These are phyloP conservation scores for Microtus oregoni DNA, from an alignment of 2,113 vertebrate genomes.

Conservation along the genomic window DNA sequence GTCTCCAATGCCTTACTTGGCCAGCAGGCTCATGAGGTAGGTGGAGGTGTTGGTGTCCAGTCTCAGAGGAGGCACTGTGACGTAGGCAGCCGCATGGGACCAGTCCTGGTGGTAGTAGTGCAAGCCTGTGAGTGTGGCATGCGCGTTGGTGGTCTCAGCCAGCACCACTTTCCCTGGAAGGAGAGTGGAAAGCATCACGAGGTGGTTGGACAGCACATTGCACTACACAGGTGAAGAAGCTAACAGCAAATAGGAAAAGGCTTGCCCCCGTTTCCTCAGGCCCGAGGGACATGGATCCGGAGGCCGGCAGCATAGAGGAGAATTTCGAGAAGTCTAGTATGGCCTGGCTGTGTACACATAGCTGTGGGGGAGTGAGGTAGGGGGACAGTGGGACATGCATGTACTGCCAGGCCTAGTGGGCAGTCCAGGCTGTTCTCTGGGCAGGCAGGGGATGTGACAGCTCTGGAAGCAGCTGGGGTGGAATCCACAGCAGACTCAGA, in stretches of 20 bases:
- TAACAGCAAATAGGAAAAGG: neutral
- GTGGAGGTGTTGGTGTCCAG: conserved; percentile 96
- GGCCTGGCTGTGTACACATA: neutral
- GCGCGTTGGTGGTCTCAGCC: conserved; percentile 95
- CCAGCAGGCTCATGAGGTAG: conserved; percentile 97
- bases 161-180: conserved; percentile 95
- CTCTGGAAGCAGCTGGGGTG: neutral
- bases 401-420: neutral
- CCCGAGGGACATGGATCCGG: neutral
- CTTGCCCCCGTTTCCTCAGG: neutral
- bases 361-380: neutral
- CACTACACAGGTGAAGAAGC: neutral
- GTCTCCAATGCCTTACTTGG: conserved; percentile 89
- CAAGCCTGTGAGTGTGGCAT: conserved; percentile 94
- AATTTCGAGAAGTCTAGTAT: accelerated
- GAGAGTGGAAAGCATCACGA: neutral
- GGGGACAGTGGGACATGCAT: neutral
- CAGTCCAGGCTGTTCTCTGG: neutral
- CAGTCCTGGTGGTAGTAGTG: conserved; percentile 99
- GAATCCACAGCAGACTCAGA: accelerated
- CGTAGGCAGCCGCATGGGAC: conserved; percentile 94
- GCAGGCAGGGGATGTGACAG: neutral
- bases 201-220: neutral
- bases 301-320: accelerated
- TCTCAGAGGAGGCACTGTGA: conserved; percentile 95